Evolutionary conservation across 2,888 invertebrate genomes (phyloP), one percentile per base, ranked within the genome.

Genomic region (Drosophila fungiperda): DNA sequence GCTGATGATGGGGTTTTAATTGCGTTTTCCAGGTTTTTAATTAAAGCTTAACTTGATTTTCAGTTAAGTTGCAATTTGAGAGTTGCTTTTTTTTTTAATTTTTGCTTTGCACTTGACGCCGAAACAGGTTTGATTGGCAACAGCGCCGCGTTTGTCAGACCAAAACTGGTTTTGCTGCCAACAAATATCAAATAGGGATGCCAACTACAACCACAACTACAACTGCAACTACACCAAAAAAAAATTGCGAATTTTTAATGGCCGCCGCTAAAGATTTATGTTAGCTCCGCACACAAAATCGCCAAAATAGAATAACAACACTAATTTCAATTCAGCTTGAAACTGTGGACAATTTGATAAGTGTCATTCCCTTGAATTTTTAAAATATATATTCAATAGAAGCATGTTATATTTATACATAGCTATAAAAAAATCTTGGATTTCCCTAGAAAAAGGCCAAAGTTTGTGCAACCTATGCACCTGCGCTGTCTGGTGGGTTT

Each of bases 1-100:
- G 68, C 59, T 48, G 67, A 63, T 76, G 67, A 35, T 59, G 61
- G 48, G 48, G 57, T 66, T 79, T 85, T 88, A 87, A 85, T 85
- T 88, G 86, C 88, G 73, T 87, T 79, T 87, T 87, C 87, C 87
- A 87, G 87, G 82, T 87, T 89, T 87, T 87, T 87, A 87, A 87
- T 87, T 87, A 87, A 87, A 87, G 83, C 83, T 79, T 80, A 87
- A 87, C 89, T 87, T 83, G 89, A 87, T 87, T 87, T 85, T 87
- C 79, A 83, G 83, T 82, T 83, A 80, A 85, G 83, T 82, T 88
- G 89, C 82, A 87, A 83, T 84, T 88, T 81, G 58, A 78, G 76
- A 82, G 80, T 71, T 76, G 80, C 67, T 81, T 83, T 81, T 38
- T 55, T 2, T 7, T 68, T 64, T 74, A 45, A 45, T 45, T 45